Evolutionary conservation across 1,140 invertebrate genomes (phyloP), one percentile per base, ranked within the genome.

Genomic region (Drosophila ficusphila): DNA sequence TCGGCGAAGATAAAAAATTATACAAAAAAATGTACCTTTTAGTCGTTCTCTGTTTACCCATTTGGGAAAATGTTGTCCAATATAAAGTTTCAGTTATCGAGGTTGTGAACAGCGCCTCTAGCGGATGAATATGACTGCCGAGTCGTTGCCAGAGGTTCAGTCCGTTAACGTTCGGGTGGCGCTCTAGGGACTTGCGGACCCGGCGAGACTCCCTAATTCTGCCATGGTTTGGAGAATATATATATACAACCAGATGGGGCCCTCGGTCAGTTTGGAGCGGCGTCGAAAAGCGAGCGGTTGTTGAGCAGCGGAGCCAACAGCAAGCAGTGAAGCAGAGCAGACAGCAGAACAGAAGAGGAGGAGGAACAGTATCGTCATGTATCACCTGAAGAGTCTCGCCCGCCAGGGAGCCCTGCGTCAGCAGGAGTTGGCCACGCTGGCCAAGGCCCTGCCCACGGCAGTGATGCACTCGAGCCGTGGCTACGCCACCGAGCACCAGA

Each of bases 401-500:
- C 74, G 86, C 41, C 90, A 90, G 68, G 88, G 89, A 16, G 90
- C 89, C 42, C 51, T 90, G 23, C 89, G 88, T 25, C 90, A 79
- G 61, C 89, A 91, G 57, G 85, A 91, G 56, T 65, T 90, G 64
- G 58, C 76, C 54, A 79, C 79, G 18, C 90, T 93, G 78, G 89
- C 93, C 57, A 93, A 92, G 91, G 91, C 92, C 31, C 78, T 92
- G 75, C 93, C 93, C 53, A 93, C 92, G 51, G 92, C 92, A 51
- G 92, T 93, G 60, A 92, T 92, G 90, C 89, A 92, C 90, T 90
- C 92, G 90, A 89, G 92, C 91, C 74, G 93, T 6, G 73, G 92
- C 48, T 96, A 95, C 83, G 72, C 71, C 38, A 95, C 94, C 38
- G 95, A 94, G 85, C 96, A 97, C 92, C 94, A 96, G 90, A 97